Percentiles rank a stretch among this genome's conserved stretches.
Evolutionary conservation across 2,113 vertebrate species (phyloP).

Genomic region (Spea multiplicata): DNA sequence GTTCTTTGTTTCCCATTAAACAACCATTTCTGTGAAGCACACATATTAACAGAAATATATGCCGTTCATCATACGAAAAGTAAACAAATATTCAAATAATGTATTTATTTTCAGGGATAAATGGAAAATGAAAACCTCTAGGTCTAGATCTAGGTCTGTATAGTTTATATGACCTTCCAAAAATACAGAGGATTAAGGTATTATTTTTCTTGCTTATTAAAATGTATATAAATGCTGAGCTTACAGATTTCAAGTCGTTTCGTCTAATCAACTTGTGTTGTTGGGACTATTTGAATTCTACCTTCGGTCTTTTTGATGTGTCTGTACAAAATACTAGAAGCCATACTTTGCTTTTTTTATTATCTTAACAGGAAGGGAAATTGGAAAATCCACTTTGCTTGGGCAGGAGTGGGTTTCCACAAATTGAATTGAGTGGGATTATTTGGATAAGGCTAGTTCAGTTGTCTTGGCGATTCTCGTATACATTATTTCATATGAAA

Average conservation of each 20-base stretch:
- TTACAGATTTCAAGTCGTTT: not conserved
- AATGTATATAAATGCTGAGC: slow-evolving; percentile 27
- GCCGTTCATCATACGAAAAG: not conserved
- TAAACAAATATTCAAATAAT: not conserved
- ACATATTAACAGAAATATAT: not conserved
- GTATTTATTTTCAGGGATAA: slow-evolving; percentile 34
- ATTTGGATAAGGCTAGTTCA: not conserved
- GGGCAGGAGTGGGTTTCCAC: not conserved
- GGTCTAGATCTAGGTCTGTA: not conserved
- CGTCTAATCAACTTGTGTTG: slow-evolving; percentile 3
- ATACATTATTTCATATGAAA: slow-evolving; percentile 5
- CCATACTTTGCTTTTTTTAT: slow-evolving; percentile 34
- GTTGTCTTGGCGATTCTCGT: slow-evolving; percentile 9
- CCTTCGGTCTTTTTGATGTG: slow-evolving; percentile 15
- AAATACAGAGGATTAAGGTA: not conserved
- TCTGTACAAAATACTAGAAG: slow-evolving; percentile 29
- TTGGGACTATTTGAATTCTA: not conserved
- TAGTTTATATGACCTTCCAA: not conserved
- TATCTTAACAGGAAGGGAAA: slow-evolving; percentile 19
- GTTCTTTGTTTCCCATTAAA: not conserved
- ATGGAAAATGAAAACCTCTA: slow-evolving; percentile 7
- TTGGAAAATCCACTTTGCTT: not conserved
- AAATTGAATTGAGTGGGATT: not conserved
- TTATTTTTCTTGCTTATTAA: slow-evolving; percentile 8
- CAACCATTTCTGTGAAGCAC: not conserved